phyloP scores from a whole-genome alignment of 2,888 invertebrate genomes.

The Sminthurides aquaticus region DNA sequence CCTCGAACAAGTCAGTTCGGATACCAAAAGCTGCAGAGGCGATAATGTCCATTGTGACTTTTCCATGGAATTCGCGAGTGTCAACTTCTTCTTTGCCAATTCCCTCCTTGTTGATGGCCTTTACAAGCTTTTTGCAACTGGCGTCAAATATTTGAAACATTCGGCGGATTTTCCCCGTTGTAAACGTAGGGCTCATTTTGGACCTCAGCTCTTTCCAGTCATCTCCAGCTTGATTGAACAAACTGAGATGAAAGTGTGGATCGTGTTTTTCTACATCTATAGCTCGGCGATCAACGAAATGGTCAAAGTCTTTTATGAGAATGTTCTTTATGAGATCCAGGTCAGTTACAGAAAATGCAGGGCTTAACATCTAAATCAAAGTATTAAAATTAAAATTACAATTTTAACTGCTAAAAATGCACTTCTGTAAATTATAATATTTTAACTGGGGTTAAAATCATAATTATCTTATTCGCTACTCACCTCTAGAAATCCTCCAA shows the following conservation, averaged over 20 bases:
- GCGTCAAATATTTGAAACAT: too few relatives aligned
- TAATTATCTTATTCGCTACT: background rate
- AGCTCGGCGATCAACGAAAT: conserved; percentile 7
- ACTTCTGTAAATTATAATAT: too few relatives aligned
- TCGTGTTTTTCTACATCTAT: conserved; percentile 10
- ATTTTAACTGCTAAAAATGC: background rate
- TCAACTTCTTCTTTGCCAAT: too few relatives aligned
- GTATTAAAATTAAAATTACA: too few relatives aligned
- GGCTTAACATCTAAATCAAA: conserved; percentile 4
- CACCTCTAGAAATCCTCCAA: conserved; percentile 11
- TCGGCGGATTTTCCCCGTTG: conserved; percentile 11
- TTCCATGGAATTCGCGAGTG: too few relatives aligned
- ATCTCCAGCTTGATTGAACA: conserved; percentile 7
- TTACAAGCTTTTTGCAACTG: too few relatives aligned
- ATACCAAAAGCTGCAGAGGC: too few relatives aligned
- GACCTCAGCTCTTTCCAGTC: conserved; percentile 11
- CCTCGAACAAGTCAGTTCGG: too few relatives aligned
- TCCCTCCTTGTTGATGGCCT: too few relatives aligned
- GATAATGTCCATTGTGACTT: too few relatives aligned
- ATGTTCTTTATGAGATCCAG: conserved; percentile 11
- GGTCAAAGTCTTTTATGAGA: conserved; percentile 15
- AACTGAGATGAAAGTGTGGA: conserved; percentile 7
- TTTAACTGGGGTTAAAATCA: too few relatives aligned
- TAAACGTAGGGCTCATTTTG: conserved; percentile 12
- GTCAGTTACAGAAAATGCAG: conserved; percentile 5